phyloP scores from a whole-genome alignment of 2,888 invertebrate genomes.

The Eupelmus urozonus region DNA sequence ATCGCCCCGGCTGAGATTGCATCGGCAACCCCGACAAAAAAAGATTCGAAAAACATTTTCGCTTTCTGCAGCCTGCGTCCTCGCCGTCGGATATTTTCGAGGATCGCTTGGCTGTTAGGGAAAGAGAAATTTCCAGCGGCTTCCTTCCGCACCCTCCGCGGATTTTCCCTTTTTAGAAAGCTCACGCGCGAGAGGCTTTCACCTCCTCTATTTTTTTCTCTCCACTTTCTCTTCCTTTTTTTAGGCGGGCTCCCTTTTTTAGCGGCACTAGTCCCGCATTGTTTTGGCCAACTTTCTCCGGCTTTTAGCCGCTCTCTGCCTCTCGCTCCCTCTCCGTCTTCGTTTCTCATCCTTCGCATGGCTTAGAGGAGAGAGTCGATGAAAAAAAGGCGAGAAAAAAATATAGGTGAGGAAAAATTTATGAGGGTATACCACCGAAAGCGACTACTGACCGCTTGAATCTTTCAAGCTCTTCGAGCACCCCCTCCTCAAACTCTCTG shows the following conservation, averaged over 20 bases:
- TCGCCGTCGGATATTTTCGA: neutral
- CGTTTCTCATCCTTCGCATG: slow-evolving; percentile 24
- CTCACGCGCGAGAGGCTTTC: slow-evolving; percentile 30
- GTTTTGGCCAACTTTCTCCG: slow-evolving; percentile 56
- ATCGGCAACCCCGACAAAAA: slow-evolving; percentile 1
- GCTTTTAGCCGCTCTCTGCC: slow-evolving; percentile 21
- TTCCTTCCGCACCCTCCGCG: slow-evolving; percentile 3
- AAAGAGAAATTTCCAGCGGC: slow-evolving; percentile 8
- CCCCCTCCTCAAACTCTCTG: slow-evolving; percentile 29
- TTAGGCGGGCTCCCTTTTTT: slow-evolving; percentile 32
- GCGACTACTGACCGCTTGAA: slow-evolving; percentile 58
- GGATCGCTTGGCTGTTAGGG: neutral
- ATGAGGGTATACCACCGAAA: slow-evolving; percentile 67
- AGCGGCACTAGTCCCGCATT: slow-evolving; percentile 28
- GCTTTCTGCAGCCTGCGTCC: no score
- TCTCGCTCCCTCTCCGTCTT: slow-evolving; percentile 58
- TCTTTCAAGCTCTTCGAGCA: slow-evolving; percentile 29
- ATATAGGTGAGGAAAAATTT: slow-evolving; percentile 70
- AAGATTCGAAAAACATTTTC: neutral
- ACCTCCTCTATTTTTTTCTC: slow-evolving; percentile 26
- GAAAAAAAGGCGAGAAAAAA: slow-evolving; percentile 65
- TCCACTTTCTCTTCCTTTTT: slow-evolving; percentile 28
- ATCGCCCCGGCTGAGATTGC: slow-evolving; percentile 19
- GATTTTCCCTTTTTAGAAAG: slow-evolving; percentile 54
- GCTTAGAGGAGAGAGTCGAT: neutral